A percentile compares a stretch with the other conserved stretches of the same genome.
These are phyloP conservation scores for Autographa gamma DNA, from an alignment of 2,888 invertebrate species.

Conservation along the genomic window DNA sequence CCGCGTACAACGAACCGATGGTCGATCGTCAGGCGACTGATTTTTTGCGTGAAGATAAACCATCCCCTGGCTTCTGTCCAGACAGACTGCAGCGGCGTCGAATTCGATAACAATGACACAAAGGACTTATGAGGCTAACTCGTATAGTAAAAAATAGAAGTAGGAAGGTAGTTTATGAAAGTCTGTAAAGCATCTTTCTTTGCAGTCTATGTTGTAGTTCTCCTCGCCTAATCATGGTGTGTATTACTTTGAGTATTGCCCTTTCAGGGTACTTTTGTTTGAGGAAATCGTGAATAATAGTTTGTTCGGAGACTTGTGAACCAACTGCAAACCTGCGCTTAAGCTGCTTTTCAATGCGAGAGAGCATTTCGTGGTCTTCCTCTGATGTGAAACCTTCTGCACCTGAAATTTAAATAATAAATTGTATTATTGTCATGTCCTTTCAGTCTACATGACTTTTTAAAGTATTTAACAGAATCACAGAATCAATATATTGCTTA, in stretches of 20 bases:
- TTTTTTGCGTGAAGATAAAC: no score
- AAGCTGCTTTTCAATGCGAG: constrained; percentile 97
- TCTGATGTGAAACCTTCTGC: constrained; percentile 99
- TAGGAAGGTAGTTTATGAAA: constrained; percentile 89
- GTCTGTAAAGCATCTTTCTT: constrained; percentile 98
- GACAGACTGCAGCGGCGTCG: no score
- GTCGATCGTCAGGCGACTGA: no score
- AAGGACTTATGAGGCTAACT: no score
- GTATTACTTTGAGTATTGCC: constrained; percentile 96
- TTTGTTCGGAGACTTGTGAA: constrained; percentile 98
- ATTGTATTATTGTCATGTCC: no score
- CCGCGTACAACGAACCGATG: no score
- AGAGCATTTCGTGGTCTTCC: constrained; percentile 97
- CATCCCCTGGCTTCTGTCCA: no score
- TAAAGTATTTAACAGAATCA: no score
- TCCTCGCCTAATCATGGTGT: constrained; percentile 97
- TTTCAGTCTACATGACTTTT: no score
- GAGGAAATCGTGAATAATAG: constrained; percentile 96
- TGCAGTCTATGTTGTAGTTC: constrained; percentile 99
- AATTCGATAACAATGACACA: no score
- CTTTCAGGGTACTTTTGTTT: constrained; percentile 96
- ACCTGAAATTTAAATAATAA: constrained; percentile 85
- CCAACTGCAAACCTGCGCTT: constrained; percentile 98
- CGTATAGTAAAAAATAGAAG: background rate
- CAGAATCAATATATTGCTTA: constrained; percentile 69